These are phyloP conservation scores for Enhydra lutris DNA, from an alignment of 2,113 vertebrate genomes.

Conservation along the genomic window DNA sequence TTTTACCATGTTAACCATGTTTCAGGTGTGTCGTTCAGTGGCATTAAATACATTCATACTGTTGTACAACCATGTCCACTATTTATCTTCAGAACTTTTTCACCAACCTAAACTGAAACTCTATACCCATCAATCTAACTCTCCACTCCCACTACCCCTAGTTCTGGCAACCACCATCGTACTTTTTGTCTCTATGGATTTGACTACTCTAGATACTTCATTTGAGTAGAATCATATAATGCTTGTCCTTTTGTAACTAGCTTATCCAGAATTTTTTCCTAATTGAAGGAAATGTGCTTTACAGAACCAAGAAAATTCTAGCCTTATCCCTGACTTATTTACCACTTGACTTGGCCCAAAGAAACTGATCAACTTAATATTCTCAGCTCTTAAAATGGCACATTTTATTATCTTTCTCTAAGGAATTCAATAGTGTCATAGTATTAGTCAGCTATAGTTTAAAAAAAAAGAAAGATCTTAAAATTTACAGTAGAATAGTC, in stretches of 20 bases:
- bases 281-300: neutral
- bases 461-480: neutral
- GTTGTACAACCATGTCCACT: neutral
- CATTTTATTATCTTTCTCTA: neutral
- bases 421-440: neutral
- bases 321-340: neutral
- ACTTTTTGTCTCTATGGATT: neutral
- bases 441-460: neutral
- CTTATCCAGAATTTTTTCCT: neutral
- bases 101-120: neutral
- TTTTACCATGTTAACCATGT: neutral
- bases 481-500: neutral
- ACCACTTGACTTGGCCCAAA: neutral
- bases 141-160: neutral
- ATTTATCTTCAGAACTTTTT: neutral
- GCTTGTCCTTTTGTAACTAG: neutral
- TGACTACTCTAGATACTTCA: neutral
- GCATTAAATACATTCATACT: neutral
- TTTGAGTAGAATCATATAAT: neutral
- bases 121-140: neutral
- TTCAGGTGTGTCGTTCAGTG: neutral
- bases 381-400: constrained; percentile 24
- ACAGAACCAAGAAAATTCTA: neutral
- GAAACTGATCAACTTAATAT: neutral
- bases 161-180: neutral